phyloP scores from a whole-genome alignment of 2,113 vertebrate genomes.

The Amblyopsis rosae region DNA sequence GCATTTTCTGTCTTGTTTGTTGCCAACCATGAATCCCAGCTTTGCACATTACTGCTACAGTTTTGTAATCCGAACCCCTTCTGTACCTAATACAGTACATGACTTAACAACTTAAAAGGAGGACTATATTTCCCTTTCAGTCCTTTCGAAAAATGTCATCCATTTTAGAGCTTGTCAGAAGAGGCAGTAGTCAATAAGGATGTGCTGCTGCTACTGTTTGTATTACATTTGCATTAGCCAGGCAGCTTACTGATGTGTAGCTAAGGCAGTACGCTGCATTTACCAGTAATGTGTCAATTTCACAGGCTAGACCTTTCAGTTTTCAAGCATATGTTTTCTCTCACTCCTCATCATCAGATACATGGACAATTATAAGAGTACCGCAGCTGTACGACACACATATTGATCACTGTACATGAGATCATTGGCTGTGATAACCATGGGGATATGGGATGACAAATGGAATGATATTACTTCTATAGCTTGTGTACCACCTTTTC shows the following conservation, averaged over 20 bases:
- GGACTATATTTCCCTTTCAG: no score
- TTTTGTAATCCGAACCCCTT: no score
- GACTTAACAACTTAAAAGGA: no score
- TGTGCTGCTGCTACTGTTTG: background rate
- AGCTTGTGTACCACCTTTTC: slow-evolving; percentile 50
- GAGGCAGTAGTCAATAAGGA: background rate
- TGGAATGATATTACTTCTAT: slow-evolving; percentile 46
- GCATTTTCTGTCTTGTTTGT: no score
- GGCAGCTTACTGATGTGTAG: slow-evolving; percentile 15
- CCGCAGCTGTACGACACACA: slow-evolving; percentile 41
- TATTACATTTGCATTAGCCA: slow-evolving; percentile 1
- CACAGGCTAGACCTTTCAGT: slow-evolving; percentile 27
- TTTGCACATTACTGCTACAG: no score
- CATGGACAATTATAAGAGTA: slow-evolving; percentile 57
- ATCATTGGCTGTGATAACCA: slow-evolving; percentile 71
- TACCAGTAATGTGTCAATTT: slow-evolving; percentile 25
- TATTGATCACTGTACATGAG: slow-evolving; percentile 64
- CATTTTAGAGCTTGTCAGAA: background rate
- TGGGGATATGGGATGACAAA: slow-evolving; percentile 48
- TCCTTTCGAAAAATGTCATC: no score
- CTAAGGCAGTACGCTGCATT: slow-evolving; percentile 11
- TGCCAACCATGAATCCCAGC: no score
- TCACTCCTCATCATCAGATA: slow-evolving; percentile 37
- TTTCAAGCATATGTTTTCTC: slow-evolving; percentile 28
- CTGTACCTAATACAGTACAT: no score